Base-by-base conservation (phyloP, 2,113 vertebrate species). In the Lophochroa leadbeateri region DNA sequence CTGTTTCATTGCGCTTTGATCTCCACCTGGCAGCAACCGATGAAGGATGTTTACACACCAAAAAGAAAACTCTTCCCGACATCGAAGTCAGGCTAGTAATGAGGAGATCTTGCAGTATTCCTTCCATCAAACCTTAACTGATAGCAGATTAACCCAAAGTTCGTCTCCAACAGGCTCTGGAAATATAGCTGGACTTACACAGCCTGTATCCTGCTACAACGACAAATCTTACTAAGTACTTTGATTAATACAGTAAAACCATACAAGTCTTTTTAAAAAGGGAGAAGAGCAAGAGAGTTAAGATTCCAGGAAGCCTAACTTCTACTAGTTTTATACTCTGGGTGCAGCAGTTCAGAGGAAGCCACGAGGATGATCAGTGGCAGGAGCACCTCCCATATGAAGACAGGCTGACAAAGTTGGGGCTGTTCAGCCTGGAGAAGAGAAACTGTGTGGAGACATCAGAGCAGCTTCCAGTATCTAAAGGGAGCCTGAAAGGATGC, bases 41-140 rank as follows among this genome's bases (percentile, higher is more conserved):
- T 7, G 99, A 99, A 37, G 98, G 98, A 1, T 98, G 98, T 27
- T 96, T 98, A 76, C 98, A 98, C 94, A 98, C 97, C 0, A 98
- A 97, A 83, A 98, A 98, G 96, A 98, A 99, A 97, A 97, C 98
- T 87, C 98, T 99, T 47, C 99, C 99, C 0, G 99, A 99, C 71
- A 99, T 99, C 37, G 99, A 99, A 96, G 98, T 99, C 93, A 98
- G 99, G 94, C 98, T 99, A 82, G 98, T 99, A 88, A 99, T 99
- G 99, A 98, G 98, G 97, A 97, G 99, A 58, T 99, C 99, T 6
- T 98, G 99, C 96, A 99, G 99, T 90, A 99, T 99, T 86, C 98
- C 99, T 3, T 97, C 99, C 31, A 99, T 99, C 97, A 98, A 99
- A 44, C 98, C 98, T 75, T 98, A 97, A 76, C 80, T 93, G 28